phyloP scores from a whole-genome alignment of 2,113 vertebrate species.

The Dicerorhinus sumatrensis region DNA sequence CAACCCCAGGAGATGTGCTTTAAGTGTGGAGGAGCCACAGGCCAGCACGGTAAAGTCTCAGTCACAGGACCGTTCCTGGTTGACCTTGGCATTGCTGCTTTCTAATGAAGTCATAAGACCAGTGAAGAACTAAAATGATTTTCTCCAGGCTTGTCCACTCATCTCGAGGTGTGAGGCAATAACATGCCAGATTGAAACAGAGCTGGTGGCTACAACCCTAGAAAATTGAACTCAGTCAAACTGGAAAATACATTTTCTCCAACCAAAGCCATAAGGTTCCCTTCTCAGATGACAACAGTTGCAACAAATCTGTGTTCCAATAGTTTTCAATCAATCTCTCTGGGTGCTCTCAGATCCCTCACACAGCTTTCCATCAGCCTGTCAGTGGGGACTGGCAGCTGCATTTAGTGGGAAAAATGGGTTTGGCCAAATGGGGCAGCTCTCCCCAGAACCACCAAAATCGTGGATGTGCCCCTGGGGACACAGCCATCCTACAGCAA shows the following conservation, averaged over 20 bases:
- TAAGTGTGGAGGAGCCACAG: neutral
- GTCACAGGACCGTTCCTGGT: no score
- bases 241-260: neutral
- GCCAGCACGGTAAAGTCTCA: neutral
- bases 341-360: neutral
- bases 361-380: neutral
- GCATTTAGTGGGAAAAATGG: neutral
- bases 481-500: neutral
- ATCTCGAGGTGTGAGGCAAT: neutral
- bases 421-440: neutral
- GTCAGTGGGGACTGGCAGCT: neutral
- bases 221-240: conserved; percentile 47
- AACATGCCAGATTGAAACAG: neutral
- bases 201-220: neutral
- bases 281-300: conserved; percentile 48
- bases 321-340: neutral
- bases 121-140: neutral
- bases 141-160: neutral
- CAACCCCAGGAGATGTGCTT: neutral
- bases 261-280: neutral
- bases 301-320: neutral
- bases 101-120: neutral
- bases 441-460: neutral
- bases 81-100: neutral
- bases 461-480: neutral